Base-by-base conservation (phyloP, 1,140 invertebrate genomes). In the Leptestheria dahalacensis region DNA sequence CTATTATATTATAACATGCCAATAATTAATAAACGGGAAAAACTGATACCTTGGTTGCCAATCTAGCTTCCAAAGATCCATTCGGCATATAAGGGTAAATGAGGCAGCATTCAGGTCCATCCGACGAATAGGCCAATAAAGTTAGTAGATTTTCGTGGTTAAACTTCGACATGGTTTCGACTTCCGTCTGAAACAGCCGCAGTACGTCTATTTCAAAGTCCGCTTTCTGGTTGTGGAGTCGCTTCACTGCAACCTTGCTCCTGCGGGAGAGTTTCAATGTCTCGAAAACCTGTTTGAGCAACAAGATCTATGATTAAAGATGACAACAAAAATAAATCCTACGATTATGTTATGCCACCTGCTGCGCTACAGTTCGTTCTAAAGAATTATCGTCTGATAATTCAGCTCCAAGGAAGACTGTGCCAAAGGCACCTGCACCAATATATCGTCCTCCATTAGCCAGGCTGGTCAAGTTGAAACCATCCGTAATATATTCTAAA, bases 371-470 rank as follows among this genome's bases (percentile, higher is more conserved):
- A 18, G 0, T 29, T 55, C 29, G 24, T 54, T 33, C 33, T 29
- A 12, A 6, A 25, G 53, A 20, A 33, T 41, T 41, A 9, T 41
- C 33, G 11, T 56, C 25, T 10, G 41, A 18, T 15, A 29, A 56
- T 20, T 56, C 41, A 24, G 70, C 68, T 18, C 78, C 82, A 57
- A 81, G 70, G 71, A 78, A 85, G 1, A 86, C 84, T 52, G 75
- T 75, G 15, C 83, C 83, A 73, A 83, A 85, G 10, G 80, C 82
- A 52, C 84, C 84, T 62, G 73, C 74, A 2, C 84, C 84, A 59
- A 86, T 72, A 64, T 75, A 74, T 12, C 74, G 68, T 46, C 72
- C 73, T 49, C 64, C 67, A 2, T 66, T 48, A 33, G 62, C 48
- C 18, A 64, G 55, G 4, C 62, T 25, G 3, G 64, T 28, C 2